Base-by-base conservation (phyloP, 2,888 invertebrate species). In the Phyllotreta cruciferae region DNA sequence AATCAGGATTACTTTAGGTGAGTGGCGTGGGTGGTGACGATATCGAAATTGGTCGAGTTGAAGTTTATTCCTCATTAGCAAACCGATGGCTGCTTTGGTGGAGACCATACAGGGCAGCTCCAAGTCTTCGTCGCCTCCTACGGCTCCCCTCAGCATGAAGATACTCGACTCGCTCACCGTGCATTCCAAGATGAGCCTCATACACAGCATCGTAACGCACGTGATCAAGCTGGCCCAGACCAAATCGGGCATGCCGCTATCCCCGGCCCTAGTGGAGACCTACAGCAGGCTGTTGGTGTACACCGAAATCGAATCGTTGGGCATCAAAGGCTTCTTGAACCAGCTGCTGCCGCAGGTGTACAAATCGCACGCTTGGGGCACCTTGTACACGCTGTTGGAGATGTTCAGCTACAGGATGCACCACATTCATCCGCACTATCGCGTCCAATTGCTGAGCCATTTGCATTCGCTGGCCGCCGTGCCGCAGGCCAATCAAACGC, bases 351-450 rank as follows among this genome's bases (percentile, higher is more conserved):
- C 97, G 0, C 92, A 90, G 34, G 96, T 75, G 1, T 75, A 74
- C 58, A 94, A 94, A 79, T 91, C 91, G 9, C 94, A 96, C 73
- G 94, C 95, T 0, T 96, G 96, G 96, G 94, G 94, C 14, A 96
- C 95, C 60, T 84, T 98, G n/a, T 96, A 97, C 78, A 96, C 96
- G 0, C 82, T 98, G 39, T 80, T 98, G 75, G 97, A 98, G 81
- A 97, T 98, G 96, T 96, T 97, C 80, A 95, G 94, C 65, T 96
- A 96, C 79, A 86, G 98, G 49, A 90, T 98, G 81, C 96, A 97
- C 80, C 97, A 98, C 80, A 96, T 97, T 70, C 96, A 96, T 75
- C 95, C 96, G 0, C 96, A 96, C 82, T 98, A 97, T 81, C 85
- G 96, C 56, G 93, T 97, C 7, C 96, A 97, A 73, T 83, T 98